Conservation (phyloP, 2,888 invertebrate genomes). For the Frankliniella fusca region DNA sequence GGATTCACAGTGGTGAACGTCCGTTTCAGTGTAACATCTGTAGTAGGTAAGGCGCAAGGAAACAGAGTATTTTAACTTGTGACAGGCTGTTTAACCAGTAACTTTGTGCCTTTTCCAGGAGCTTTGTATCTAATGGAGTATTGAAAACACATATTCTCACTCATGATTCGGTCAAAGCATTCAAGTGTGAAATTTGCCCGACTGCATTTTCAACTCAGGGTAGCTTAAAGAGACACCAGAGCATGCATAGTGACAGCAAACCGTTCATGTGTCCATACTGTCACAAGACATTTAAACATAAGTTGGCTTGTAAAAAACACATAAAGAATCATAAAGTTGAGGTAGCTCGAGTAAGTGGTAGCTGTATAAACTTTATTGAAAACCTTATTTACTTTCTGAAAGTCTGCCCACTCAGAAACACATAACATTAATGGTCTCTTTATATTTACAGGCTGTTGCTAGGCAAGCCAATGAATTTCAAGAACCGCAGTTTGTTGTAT, state of each 20-base stretch:
- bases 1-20: slow-evolving; percentile 45
- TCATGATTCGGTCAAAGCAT: slow-evolving; percentile 52
- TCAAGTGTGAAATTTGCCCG: slow-evolving; percentile 53
- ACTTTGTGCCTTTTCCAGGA: slow-evolving; percentile 42
- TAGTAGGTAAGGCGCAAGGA: slow-evolving; percentile 39
- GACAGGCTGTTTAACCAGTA: neutral
- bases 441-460: neutral
- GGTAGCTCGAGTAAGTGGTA: slow-evolving; percentile 51
- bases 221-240: slow-evolving; percentile 53
- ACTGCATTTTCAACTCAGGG: slow-evolving; percentile 56
- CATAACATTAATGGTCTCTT: slow-evolving; percentile 19
- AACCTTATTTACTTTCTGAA: neutral
- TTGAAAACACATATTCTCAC: slow-evolving; percentile 55
- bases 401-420: slow-evolving; percentile 34
- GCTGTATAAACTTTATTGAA: slow-evolving; percentile 37
- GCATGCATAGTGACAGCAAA: slow-evolving; percentile 50
- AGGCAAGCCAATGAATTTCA: slow-evolving; percentile 17
- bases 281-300: slow-evolving; percentile 56
- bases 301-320: slow-evolving; percentile 60
- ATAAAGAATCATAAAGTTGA: slow-evolving; percentile 54
- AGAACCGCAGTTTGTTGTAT: neutral
- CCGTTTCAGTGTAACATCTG: slow-evolving; percentile 47
- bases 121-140: slow-evolving; percentile 55
- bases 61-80: neutral
- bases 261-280: slow-evolving; percentile 60